Percentiles rank a stretch among this genome's conserved stretches.
Conservation (phyloP, 2,888 invertebrate genomes). For the Amitus sp. region DNA sequence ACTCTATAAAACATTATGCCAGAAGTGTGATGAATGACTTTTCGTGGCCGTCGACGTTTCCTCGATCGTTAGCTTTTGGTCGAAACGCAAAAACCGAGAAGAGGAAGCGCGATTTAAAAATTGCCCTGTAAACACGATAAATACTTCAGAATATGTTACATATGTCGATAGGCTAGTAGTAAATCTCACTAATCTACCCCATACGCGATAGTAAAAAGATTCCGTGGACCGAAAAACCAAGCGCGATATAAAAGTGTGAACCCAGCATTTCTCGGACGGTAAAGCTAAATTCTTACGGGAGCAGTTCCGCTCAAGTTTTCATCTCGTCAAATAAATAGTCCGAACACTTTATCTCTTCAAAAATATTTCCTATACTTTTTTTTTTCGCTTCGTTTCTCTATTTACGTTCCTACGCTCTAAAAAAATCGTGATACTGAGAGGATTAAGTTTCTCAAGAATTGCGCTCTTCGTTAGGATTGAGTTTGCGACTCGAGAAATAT, state of each 20-base stretch:
- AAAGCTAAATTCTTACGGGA: constrained; percentile 17
- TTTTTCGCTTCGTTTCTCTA: constrained; percentile 32
- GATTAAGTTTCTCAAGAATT: constrained; percentile 12
- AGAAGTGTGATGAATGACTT: constrained; percentile 9
- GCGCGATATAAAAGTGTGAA: constrained; percentile 9
- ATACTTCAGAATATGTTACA: constrained; percentile 18
- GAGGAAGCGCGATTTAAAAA: constrained; percentile 2
- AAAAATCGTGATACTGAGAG: constrained; percentile 12
- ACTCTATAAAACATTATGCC: constrained; percentile 19
- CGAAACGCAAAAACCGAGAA: neutral
- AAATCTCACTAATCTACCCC: constrained; percentile 8
- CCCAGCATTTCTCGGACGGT: constrained; percentile 12
- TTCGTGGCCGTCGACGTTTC: no score
- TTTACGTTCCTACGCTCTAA: constrained; percentile 21
- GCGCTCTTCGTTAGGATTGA: neutral
- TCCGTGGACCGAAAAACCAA: constrained; percentile 14
- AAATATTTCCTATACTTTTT: constrained; percentile 55
- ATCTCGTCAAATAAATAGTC: constrained; percentile 14
- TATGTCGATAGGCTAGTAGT: constrained; percentile 6
- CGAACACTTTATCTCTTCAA: constrained; percentile 51
- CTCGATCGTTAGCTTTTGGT: no score
- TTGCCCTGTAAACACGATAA: constrained; percentile 9
- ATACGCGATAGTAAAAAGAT: constrained; percentile 12
- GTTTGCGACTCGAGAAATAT: no score
- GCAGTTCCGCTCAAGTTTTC: no score